These are phyloP conservation scores for Orius insidiosus DNA, from an alignment of 1,140 invertebrate genomes.

Conservation along the genomic window DNA sequence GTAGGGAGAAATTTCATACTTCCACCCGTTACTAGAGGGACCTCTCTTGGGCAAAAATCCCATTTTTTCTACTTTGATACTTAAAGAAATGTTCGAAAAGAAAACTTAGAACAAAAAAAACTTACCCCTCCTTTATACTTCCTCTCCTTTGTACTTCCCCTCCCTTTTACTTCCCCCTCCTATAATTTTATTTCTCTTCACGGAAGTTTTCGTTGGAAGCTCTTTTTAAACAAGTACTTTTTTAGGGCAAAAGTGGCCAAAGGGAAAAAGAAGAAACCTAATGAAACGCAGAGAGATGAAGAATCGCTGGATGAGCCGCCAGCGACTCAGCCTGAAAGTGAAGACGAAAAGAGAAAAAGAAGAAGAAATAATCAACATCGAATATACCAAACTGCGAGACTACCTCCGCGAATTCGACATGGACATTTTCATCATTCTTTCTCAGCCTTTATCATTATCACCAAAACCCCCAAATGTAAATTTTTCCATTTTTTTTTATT, in stretches of 20 bases:
- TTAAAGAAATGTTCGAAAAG: too few relatives aligned
- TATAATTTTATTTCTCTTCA: too few relatives aligned
- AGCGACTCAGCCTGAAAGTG: slow-evolving; percentile 4
- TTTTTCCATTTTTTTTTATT: background rate
- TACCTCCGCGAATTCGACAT: slow-evolving; percentile 32
- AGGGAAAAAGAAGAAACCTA: slow-evolving; percentile 14
- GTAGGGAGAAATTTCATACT: too few relatives aligned
- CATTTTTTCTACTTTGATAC: too few relatives aligned
- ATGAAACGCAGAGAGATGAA: slow-evolving; percentile 6
- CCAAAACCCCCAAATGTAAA: slow-evolving; percentile 19
- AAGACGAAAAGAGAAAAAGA: slow-evolving; percentile 15
- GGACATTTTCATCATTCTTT: slow-evolving; percentile 30
- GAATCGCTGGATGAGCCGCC: slow-evolving; percentile 4
- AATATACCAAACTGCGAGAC: slow-evolving; percentile 18
- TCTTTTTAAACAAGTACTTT: too few relatives aligned
- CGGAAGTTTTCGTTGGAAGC: too few relatives aligned
- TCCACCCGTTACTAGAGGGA: too few relatives aligned
- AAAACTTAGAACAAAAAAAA: too few relatives aligned
- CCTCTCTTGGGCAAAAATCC: too few relatives aligned
- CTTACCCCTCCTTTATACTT: too few relatives aligned
- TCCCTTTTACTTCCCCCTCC: too few relatives aligned
- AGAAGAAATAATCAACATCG: slow-evolving; percentile 11
- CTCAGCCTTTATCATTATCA: slow-evolving; percentile 26
- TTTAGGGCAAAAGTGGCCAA: background rate
- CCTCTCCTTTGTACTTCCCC: too few relatives aligned